Evolutionary conservation across 2,797 vertebrate species (phyloP).

Genomic region (Heterohyrax brucei): DNA sequence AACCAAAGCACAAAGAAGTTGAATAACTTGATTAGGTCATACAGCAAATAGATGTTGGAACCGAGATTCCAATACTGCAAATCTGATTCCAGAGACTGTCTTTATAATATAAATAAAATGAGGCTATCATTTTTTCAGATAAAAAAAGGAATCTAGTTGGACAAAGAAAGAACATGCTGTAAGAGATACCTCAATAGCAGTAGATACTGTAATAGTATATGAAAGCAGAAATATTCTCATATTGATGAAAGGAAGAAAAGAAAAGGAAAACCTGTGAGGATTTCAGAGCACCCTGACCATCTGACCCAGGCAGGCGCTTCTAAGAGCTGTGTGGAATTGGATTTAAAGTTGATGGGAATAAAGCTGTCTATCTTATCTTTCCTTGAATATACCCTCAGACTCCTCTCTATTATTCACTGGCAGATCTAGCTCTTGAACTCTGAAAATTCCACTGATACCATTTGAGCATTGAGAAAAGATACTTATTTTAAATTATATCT

Average conservation of each 20-base stretch:
- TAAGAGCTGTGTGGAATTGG: constrained; percentile 72
- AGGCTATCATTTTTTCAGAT: constrained; percentile 73
- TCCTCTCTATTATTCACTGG: constrained; percentile 69
- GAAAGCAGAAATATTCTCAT: constrained; percentile 81
- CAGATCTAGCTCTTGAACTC: constrained; percentile 66
- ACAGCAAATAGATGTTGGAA: constrained; percentile 42
- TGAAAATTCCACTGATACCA: constrained; percentile 64
- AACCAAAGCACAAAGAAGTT: constrained; percentile 59
- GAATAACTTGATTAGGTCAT: constrained; percentile 13
- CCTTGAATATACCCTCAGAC: constrained; percentile 50
- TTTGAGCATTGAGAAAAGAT: constrained; percentile 64
- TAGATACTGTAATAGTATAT: constrained; percentile 81
- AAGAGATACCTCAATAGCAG: constrained; percentile 81
- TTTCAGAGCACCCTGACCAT: constrained; percentile 66
- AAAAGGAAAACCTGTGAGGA: constrained; percentile 70
- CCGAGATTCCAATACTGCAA: background rate
- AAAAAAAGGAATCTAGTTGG: constrained; percentile 77
- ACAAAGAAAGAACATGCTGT: constrained; percentile 82
- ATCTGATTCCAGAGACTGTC: constrained; percentile 46
- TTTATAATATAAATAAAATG: constrained; percentile 77
- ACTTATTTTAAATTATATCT: constrained; percentile 68
- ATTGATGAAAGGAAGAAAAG: constrained; percentile 79
- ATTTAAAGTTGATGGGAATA: constrained; percentile 69
- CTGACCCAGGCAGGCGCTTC: constrained; percentile 73
- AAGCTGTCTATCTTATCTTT: constrained; percentile 68